Base-by-base conservation (phyloP, 1,140 invertebrate genomes). In the Drosophila lacertosa region DNA sequence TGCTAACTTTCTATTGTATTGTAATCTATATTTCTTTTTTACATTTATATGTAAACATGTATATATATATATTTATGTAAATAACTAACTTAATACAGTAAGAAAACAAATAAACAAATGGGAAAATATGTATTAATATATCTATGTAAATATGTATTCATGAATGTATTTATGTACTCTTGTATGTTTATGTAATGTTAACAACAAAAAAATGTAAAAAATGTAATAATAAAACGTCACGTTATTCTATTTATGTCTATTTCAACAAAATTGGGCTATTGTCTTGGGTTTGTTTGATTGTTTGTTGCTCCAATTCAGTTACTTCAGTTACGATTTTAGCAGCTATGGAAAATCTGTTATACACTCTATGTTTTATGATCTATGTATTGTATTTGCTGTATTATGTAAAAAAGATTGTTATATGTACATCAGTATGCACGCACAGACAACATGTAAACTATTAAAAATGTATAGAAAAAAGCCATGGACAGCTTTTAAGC, bases 271-370 rank as follows among this genome's bases (percentile, higher is more conserved):
- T 79, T 78, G 83, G 82, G 83, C 82, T 88, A 88, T 88, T 88
- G 82, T 70, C 59, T 68, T 72, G 74, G 67, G 64, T 50, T 71
- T 74, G 71, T 89, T 89, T 89, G 86, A 89, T 89, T 89, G 86
- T 89, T 89, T 81, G 67, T 77, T 89, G 84, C 84, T 89, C 84
- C 54, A 74, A 77, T 71, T 84, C 80, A 89, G 75, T 75, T 82
- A 86, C 82, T 78, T 89, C 45, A 73, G 59, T 84, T 81, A 51
- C 60, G 60, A 33, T 69, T 60, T 64, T 68, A 59, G 47, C 58
- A 66, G 69, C 76, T 77, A 73, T 74, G 66, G 77, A 45, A 45
- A 60, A 58, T 63, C 55, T 69, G 75, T 74, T 65, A 58, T 45
- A 60, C 55, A 48, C 44, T 33, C 48, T 16, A 32, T 33, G 20